These are phyloP conservation scores for Holotrichia oblita DNA, from an alignment of 1,140 invertebrate species.

Conservation along the genomic window DNA sequence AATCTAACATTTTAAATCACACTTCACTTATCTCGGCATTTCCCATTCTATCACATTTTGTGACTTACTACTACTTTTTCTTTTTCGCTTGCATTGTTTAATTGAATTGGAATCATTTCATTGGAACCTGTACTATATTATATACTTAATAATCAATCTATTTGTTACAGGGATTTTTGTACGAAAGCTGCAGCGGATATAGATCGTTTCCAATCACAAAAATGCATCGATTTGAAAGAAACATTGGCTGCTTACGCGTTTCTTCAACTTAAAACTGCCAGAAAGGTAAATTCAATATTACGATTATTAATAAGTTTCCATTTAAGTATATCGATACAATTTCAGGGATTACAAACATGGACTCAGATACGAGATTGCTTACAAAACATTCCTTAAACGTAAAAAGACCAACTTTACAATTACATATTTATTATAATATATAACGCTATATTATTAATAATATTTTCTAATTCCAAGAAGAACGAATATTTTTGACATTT, in stretches of 20 bases:
- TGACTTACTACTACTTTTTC: too few species aligned
- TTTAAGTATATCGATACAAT: constrained; percentile 50
- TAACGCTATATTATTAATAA: constrained; percentile 1
- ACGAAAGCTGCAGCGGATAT: constrained; percentile 77
- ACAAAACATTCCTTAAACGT: constrained; percentile 72
- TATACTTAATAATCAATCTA: too few species aligned
- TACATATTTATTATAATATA: constrained; percentile 6
- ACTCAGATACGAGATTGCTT: constrained; percentile 78
- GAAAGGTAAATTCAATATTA: constrained; percentile 70
- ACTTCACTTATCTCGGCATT: too few species aligned
- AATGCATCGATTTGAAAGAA: constrained; percentile 79
- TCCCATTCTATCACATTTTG: too few species aligned
- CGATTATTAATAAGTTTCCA: neutral
- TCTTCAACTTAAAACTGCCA: constrained; percentile 81
- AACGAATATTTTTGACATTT: neutral
- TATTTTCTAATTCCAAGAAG: constrained; percentile 9
- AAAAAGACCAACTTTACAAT: neutral
- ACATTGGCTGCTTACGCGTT: constrained; percentile 79
- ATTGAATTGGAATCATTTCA: too few species aligned
- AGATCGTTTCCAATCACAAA: constrained; percentile 81
- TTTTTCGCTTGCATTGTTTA: too few species aligned
- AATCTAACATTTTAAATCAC: too few species aligned
- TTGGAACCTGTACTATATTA: too few species aligned
- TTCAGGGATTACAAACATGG: constrained; percentile 78
- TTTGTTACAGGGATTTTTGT: constrained; percentile 74